Conservation (phyloP, 2,797 vertebrate genomes). For the Molossus alvarezi region DNA sequence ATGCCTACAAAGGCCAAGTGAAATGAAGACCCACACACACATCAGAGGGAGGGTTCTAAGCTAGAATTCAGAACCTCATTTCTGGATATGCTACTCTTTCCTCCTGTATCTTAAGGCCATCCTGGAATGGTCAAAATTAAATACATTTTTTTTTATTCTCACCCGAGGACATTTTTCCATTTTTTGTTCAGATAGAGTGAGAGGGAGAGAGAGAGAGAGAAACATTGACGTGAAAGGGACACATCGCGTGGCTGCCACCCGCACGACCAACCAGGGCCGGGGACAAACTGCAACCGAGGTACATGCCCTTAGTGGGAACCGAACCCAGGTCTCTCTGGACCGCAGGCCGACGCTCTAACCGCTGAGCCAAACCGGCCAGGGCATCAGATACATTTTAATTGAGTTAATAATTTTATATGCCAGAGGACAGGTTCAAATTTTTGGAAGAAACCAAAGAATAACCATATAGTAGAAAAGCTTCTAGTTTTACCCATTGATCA, state of each 20-base stretch:
- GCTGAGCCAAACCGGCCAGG: too few species aligned
- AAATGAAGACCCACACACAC: not conserved
- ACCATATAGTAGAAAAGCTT: not conserved
- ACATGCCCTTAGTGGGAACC: too few species aligned
- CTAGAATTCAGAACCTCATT: not conserved
- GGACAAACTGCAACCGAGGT: too few species aligned
- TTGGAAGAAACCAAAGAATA: not conserved
- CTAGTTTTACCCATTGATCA: not conserved
- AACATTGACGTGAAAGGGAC: too few species aligned
- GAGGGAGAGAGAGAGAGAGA: too few species aligned
- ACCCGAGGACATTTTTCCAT: too few species aligned
- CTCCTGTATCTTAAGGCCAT: not conserved
- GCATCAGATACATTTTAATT: not conserved
- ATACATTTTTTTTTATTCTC: not conserved
- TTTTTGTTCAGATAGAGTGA: too few species aligned
- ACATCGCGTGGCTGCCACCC: too few species aligned
- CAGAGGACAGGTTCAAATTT: not conserved
- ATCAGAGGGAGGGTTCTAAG: not conserved
- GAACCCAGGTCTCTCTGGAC: too few species aligned
- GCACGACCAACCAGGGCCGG: too few species aligned
- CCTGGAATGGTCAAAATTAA: slow-evolving; percentile 4
- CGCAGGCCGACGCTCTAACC: too few species aligned
- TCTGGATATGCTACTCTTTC: not conserved
- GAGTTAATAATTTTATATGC: slow-evolving; percentile 3
- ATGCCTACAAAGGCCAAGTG: not conserved